Conservation (phyloP, 2,113 vertebrate genomes). For the Psophia crepitans region DNA sequence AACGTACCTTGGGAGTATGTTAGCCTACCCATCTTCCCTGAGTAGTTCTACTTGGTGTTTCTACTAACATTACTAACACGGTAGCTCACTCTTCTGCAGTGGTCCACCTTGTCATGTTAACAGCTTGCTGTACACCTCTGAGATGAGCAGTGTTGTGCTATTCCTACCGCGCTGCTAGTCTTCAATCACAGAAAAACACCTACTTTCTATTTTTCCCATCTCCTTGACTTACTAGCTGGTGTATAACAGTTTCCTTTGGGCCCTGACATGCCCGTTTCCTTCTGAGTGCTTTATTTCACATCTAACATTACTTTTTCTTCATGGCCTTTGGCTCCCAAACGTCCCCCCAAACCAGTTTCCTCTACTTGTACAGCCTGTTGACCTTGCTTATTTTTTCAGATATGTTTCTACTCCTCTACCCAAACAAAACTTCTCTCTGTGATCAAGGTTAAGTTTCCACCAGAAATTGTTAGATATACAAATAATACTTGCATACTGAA, state of each 20-base stretch:
- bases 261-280: not conserved
- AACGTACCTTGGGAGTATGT: not conserved
- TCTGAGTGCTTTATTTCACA: not conserved
- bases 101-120: not conserved
- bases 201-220: not conserved
- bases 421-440: not conserved
- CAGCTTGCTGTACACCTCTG: not conserved
- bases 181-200: not conserved
- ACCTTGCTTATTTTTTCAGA: not conserved
- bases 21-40: not conserved
- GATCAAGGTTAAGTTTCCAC: not conserved
- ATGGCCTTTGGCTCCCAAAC: not conserved
- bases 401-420: not conserved
- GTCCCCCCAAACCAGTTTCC: not conserved
- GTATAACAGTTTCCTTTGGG: not conserved
- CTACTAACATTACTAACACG: not conserved
- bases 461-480: not conserved
- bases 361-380: not conserved
- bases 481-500: not conserved
- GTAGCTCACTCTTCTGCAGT: accelerated
- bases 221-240: not conserved
- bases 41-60: not conserved
- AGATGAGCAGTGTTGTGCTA: not conserved
- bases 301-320: not conserved
- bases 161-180: not conserved